Base-by-base conservation (phyloP, 2,797 vertebrate species). In the Typhlichthys subterraneus region DNA sequence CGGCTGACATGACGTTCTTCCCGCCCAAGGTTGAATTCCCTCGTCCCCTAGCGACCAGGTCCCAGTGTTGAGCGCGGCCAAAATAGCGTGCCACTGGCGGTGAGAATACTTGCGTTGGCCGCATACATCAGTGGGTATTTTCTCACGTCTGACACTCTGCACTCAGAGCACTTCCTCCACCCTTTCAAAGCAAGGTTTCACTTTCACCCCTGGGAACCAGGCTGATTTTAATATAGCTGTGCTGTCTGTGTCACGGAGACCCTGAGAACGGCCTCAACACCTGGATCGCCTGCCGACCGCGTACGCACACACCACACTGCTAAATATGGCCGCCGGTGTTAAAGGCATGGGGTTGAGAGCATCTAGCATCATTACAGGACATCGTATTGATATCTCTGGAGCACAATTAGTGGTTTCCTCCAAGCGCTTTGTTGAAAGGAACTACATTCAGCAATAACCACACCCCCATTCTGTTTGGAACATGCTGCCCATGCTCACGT, bases 1-100 rank as follows among this genome's bases (percentile, higher is more conserved):
- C 63, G 65, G 71, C 77, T 64, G 79, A 82, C 59, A 80, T 81
- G 83, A 77, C 77, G 73, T 76, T 65, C 57, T 74, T 80, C 61
- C 80, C 73, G 63, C 67, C 61, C 7, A 31, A 8, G 53, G 9
- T 46, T 63, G 42, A 75, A 61, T 83, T 83, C 80, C 77, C 82
- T 77, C 52, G 54, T 69, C 5, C n/a, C 67, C 53, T 64, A 17
- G 66, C 51, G 45, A 15, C 33, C 61, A 3, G 10, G 12, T 23
- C 45, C 23, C 52, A 31, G 51, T 12, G 17, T 14, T 10, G 42
- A 38, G 10, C 49, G 9, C 2, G 10, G 55, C 48, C 53, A 31
- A 31, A 13, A 17, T 65, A 12, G 63, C 49, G 9, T 76, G 59
- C 69, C 59, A 59, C 63, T 46, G 72, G 11, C 0, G 57, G n/a